Conservation (phyloP, 2,888 invertebrate species). For the Dusona sp. region DNA sequence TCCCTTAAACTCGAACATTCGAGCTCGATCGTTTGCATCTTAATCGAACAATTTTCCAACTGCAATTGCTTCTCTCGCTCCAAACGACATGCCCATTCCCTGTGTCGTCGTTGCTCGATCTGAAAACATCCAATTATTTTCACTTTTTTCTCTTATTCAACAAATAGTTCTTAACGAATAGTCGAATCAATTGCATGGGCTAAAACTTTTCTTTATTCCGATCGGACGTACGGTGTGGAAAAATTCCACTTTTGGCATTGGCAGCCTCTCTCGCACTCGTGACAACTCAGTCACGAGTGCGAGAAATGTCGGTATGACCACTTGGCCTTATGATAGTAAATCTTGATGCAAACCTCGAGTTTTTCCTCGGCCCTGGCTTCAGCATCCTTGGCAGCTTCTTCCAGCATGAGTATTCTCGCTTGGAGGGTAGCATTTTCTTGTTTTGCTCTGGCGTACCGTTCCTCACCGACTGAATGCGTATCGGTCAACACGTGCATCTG, state of each 20-base stretch:
- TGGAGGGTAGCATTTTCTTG: constrained; percentile 97
- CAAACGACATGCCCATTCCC: constrained; percentile 92
- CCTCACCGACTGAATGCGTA: constrained; percentile 94
- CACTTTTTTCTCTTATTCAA: neutral
- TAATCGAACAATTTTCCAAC: constrained; percentile 91
- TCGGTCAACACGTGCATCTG: constrained; percentile 96
- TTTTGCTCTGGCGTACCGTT: constrained; percentile 95
- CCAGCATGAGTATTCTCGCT: constrained; percentile 95
- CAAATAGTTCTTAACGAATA: neutral
- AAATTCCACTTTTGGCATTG: too few species aligned
- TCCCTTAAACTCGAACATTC: constrained; percentile 89
- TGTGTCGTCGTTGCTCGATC: constrained; percentile 95
- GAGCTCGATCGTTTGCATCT: constrained; percentile 89
- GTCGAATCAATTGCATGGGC: neutral
- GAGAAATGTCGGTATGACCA: neutral
- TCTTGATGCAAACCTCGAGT: constrained; percentile 83
- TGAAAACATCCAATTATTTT: constrained; percentile 79
- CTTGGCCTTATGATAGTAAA: neutral
- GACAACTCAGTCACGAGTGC: too few species aligned
- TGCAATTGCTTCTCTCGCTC: constrained; percentile 94
- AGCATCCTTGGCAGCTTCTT: constrained; percentile 87
- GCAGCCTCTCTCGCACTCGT: too few species aligned
- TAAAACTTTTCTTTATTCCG: too few species aligned
- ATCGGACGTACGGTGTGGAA: too few species aligned
- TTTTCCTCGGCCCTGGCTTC: constrained; percentile 86